Percentiles rank a stretch among this genome's conserved stretches.
These are phyloP conservation scores for Chloroclysta siterata DNA, from an alignment of 2,888 invertebrate species.

Conservation along the genomic window DNA sequence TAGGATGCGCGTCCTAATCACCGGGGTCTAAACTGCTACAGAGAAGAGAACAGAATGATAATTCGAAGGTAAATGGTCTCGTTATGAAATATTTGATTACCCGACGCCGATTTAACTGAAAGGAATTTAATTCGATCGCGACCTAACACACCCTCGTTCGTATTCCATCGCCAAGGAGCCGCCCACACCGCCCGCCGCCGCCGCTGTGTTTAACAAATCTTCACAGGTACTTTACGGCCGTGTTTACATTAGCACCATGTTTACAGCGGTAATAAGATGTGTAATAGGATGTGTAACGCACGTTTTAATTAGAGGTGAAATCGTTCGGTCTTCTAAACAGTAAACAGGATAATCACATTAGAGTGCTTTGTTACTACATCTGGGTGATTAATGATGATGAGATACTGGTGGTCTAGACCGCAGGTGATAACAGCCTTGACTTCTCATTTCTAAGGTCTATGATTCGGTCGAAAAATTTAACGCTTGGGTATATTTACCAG, in stretches of 20 bases:
- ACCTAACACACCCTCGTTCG: slow-evolving; percentile 1
- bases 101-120: neutral
- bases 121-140: neutral
- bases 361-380: slow-evolving; percentile 12
- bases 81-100: neutral
- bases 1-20: too few species aligned
- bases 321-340: slow-evolving; percentile 9
- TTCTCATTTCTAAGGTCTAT: too few species aligned
- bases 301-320: slow-evolving; percentile 22
- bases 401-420: neutral
- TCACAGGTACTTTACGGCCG: slow-evolving; percentile 4
- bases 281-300: slow-evolving; percentile 13
- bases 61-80: too few species aligned
- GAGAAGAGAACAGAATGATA: too few species aligned
- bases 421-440: neutral
- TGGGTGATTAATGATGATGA: neutral
- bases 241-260: slow-evolving; percentile 16
- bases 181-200: too few species aligned
- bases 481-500: too few species aligned
- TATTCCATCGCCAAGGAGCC: neutral
- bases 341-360: slow-evolving; percentile 10
- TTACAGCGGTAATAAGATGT: slow-evolving; percentile 11
- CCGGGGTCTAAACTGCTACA: too few species aligned
- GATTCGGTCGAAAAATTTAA: too few species aligned
- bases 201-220: slow-evolving; percentile 14